Conservation (phyloP, 2,797 vertebrate species). For the Loris lydekkerianus region DNA sequence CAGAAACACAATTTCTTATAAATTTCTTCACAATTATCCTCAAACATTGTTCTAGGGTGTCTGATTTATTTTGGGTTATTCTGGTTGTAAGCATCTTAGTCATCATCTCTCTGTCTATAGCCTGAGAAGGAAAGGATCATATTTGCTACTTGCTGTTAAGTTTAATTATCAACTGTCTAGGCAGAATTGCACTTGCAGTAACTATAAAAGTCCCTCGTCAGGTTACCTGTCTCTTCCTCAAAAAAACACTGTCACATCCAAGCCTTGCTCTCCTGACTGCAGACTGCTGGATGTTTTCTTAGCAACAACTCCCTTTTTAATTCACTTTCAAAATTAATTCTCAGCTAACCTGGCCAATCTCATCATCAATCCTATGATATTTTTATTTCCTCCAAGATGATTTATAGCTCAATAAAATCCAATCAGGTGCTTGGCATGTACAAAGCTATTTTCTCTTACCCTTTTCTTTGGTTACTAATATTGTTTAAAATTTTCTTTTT, state of each 20-base stretch:
- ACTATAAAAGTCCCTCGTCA: not conserved
- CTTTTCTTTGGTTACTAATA: not conserved
- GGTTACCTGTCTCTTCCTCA: not conserved
- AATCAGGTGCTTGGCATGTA: not conserved
- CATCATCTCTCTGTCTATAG: not conserved
- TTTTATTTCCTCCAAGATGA: not conserved
- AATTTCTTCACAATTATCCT: not conserved
- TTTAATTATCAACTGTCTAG: not conserved
- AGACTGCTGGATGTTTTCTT: not conserved
- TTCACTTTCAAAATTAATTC: slow-evolving; percentile 33
- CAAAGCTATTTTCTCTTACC: not conserved
- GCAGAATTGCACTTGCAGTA: not conserved
- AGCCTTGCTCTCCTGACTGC: not conserved
- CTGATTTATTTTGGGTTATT: not conserved
- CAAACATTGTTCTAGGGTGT: not conserved
- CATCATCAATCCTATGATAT: not conserved
- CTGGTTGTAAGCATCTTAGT: not conserved
- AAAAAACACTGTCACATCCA: not conserved
- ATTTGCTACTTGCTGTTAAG: not conserved
- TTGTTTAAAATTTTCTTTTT: not conserved
- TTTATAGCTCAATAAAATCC: not conserved
- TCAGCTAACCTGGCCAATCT: not conserved
- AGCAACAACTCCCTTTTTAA: not conserved
- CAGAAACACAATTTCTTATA: not conserved
- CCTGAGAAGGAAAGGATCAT: not conserved